phyloP scores from a whole-genome alignment of 2,113 vertebrate genomes.

The Picathartes gymnocephalus region DNA sequence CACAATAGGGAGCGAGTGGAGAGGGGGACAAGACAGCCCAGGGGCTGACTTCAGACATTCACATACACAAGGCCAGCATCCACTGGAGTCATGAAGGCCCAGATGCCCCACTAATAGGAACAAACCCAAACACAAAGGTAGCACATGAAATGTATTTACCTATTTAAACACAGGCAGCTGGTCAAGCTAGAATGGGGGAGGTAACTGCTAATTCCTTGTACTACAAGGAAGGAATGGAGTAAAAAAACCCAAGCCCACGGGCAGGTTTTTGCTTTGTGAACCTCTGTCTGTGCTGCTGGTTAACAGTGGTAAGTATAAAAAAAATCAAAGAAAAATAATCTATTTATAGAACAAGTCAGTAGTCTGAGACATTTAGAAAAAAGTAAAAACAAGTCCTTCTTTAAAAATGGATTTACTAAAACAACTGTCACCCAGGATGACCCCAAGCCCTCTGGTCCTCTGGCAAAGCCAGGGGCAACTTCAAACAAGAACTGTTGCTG shows the following conservation, averaged over 20 bases:
- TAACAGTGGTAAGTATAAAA: constrained; percentile 82
- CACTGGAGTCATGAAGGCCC: constrained; percentile 64
- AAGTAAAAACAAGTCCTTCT: constrained; percentile 83
- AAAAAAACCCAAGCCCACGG: constrained; percentile 72
- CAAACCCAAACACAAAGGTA: constrained; percentile 68
- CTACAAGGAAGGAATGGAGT: constrained; percentile 77
- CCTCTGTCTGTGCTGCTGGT: constrained; percentile 79
- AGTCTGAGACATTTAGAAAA: constrained; percentile 85
- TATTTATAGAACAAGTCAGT: constrained; percentile 84
- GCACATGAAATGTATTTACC: constrained; percentile 70
- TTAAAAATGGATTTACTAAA: constrained; percentile 83
- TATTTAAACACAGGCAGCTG: constrained; percentile 74
- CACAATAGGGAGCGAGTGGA: constrained; percentile 63
- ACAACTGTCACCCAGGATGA: constrained; percentile 73
- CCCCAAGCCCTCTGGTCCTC: constrained; percentile 60
- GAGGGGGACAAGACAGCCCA: constrained; percentile 64
- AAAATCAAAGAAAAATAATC: constrained; percentile 84
- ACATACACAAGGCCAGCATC: constrained; percentile 63
- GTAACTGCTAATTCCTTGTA: constrained; percentile 77
- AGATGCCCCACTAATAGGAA: constrained; percentile 66
- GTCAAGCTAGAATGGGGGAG: constrained; percentile 63
- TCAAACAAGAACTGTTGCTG: constrained; percentile 36
- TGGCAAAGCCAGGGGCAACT: constrained; percentile 57
- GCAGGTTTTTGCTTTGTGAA: constrained; percentile 75
- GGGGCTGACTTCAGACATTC: constrained; percentile 66